Evolutionary conservation across 2,888 invertebrate species (phyloP).

Genomic region (Cosmia pyralina): DNA sequence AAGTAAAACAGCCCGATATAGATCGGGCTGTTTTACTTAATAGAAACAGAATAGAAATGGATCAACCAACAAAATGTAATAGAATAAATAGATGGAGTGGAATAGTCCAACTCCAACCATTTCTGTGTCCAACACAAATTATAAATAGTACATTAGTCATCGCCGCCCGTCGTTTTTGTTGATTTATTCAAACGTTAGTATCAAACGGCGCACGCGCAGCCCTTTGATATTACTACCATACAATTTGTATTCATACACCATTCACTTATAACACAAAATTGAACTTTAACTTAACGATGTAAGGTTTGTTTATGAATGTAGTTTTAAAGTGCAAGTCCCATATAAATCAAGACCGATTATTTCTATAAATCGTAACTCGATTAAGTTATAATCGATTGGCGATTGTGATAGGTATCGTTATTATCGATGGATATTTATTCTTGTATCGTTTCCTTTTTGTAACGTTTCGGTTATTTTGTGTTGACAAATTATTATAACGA

Average conservation of each 20-base stretch:
- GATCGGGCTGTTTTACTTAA: too few relatives aligned
- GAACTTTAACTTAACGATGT: conserved; percentile 50
- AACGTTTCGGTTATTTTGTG: conserved; percentile 54
- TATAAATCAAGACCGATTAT: conserved; percentile 89
- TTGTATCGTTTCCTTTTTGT: conserved; percentile 57
- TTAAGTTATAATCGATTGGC: conserved; percentile 88
- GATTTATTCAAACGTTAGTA: conserved; percentile 88
- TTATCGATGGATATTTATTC: conserved; percentile 66
- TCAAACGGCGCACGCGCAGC: conserved; percentile 82
- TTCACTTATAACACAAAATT: conserved; percentile 55
- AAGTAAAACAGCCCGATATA: conserved; percentile 11
- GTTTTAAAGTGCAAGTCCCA: conserved; percentile 66
- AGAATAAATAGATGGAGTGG: too few relatives aligned
- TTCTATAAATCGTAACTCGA: conserved; percentile 89
- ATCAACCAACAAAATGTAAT: too few relatives aligned
- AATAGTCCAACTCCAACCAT: conserved; percentile 73
- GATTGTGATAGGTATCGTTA: conserved; percentile 78
- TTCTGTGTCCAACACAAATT: conserved; percentile 74
- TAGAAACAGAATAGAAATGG: too few relatives aligned
- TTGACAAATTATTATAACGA: conserved; percentile 64
- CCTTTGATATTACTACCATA: conserved; percentile 86
- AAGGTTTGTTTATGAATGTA: conserved; percentile 59
- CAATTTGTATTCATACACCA: conserved; percentile 84
- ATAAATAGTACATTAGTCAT: conserved; percentile 85
- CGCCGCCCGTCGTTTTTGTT: conserved; percentile 89